A percentile compares a stretch with the other conserved stretches of the same genome.
Conservation (phyloP, 2,888 invertebrate species). For the Drosophila seclusa region DNA sequence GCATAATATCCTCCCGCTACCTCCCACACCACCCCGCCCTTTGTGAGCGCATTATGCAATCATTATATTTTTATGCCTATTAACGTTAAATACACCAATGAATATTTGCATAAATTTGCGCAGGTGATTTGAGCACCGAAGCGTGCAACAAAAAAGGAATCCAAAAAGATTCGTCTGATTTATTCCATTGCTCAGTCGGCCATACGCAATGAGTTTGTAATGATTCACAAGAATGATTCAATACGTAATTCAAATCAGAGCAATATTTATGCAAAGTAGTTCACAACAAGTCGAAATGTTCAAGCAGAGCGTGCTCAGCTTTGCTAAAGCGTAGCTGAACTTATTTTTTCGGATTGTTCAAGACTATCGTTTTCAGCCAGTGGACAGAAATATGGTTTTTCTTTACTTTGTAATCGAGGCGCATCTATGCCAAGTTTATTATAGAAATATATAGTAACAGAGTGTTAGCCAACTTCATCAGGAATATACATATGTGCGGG, state of each 20-base stretch:
- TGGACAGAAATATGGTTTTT: background rate
- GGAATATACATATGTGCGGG: background rate
- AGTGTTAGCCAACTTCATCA: background rate
- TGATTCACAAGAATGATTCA: constrained; percentile 31
- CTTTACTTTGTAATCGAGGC: background rate
- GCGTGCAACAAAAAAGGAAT: constrained; percentile 47
- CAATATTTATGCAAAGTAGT: constrained; percentile 28
- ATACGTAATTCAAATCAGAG: constrained; percentile 10
- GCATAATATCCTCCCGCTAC: background rate
- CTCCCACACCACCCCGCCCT: background rate
- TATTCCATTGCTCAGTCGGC: constrained; percentile 45
- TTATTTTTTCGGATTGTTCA: background rate
- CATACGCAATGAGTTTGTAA: constrained; percentile 39
- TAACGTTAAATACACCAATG: constrained; percentile 68
- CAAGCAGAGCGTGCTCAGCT: background rate
- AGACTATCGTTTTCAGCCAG: background rate
- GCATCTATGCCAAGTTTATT: background rate
- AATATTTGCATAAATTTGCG: constrained; percentile 71
- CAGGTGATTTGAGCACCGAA: constrained; percentile 70
- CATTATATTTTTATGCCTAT: constrained; percentile 79
- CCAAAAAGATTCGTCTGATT: constrained; percentile 16
- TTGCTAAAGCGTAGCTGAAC: background rate
- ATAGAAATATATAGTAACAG: background rate
- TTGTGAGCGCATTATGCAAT: constrained; percentile 60
- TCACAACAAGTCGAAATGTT: constrained; percentile 2